Evolutionary conservation across 92 coral and sea anemone genomes (phyloP).

Genomic region (Zoanthus gigantus): DNA sequence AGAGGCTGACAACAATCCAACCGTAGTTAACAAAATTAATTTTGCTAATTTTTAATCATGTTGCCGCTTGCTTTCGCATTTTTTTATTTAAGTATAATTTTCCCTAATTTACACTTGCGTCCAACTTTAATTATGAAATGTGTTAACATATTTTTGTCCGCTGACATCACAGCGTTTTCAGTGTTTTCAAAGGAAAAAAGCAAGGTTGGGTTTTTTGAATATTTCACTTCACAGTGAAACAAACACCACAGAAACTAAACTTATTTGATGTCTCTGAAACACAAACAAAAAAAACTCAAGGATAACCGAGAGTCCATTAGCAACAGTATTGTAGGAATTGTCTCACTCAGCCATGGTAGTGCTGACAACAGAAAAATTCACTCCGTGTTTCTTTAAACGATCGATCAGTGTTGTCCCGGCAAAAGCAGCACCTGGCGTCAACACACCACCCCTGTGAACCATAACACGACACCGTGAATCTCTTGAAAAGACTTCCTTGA

Average conservation of each 20-base stretch:
- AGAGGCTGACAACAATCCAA: too few species aligned
- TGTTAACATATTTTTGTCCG: too few species aligned
- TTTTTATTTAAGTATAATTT: too few species aligned
- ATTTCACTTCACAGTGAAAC: too few species aligned
- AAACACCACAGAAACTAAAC: too few species aligned
- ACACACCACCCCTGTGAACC: slow-evolving; percentile 90
- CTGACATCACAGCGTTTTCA: neutral
- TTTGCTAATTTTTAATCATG: too few species aligned
- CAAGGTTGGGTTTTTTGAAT: neutral
- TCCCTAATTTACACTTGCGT: too few species aligned
- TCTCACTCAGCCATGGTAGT: slow-evolving; percentile 71
- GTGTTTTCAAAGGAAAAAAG: neutral
- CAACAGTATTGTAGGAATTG: neutral
- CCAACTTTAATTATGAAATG: too few species aligned
- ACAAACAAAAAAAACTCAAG: too few species aligned
- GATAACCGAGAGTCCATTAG: neutral
- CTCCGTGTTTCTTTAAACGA: slow-evolving; percentile 86
- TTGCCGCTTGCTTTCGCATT: too few species aligned
- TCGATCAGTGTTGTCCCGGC: slow-evolving; percentile 90
- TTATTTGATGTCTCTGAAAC: too few species aligned
- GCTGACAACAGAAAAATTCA: slow-evolving; percentile 81
- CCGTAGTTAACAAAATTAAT: too few species aligned
- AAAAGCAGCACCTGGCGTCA: slow-evolving; percentile 97
- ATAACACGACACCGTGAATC: neutral
- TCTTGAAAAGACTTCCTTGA: neutral